phyloP scores from a whole-genome alignment of 2,888 invertebrate species.

The Spatulosminthurus flaviceps region DNA sequence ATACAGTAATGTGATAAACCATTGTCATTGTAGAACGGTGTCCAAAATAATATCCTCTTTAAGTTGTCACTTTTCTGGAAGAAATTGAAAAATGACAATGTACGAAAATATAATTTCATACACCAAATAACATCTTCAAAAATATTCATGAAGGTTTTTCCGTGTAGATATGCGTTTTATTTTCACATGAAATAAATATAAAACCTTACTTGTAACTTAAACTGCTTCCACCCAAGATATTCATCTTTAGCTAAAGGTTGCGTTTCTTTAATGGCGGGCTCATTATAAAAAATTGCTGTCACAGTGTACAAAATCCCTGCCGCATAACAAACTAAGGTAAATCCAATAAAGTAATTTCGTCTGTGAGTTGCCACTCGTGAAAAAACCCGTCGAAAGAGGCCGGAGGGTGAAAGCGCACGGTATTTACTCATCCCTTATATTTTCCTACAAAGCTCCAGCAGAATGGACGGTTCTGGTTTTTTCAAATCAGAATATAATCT shows the following conservation, averaged over 20 bases:
- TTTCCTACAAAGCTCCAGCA: no score
- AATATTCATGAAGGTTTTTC: no score
- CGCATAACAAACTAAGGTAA: neutral
- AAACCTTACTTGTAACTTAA: neutral
- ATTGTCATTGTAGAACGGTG: conserved; percentile 36
- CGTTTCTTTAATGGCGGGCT: no score
- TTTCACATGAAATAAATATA: neutral
- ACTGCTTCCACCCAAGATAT: neutral
- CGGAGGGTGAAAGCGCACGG: no score
- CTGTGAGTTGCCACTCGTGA: no score
- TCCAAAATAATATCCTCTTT: conserved; percentile 45
- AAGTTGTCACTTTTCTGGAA: no score
- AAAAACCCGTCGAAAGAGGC: no score
- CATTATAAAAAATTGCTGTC: neutral
- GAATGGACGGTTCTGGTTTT: no score
- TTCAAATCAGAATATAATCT: no score
- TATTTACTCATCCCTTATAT: no score
- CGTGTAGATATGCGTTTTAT: no score
- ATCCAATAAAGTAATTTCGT: neutral
- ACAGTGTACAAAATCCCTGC: conserved; percentile 22
- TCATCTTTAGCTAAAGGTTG: neutral
- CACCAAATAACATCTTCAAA: no score
- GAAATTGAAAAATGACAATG: neutral
- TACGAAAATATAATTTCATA: neutral
- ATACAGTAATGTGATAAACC: conserved; percentile 30